These are phyloP conservation scores for Agrochola lychnidis DNA, from an alignment of 2,888 invertebrate genomes.

Conservation along the genomic window DNA sequence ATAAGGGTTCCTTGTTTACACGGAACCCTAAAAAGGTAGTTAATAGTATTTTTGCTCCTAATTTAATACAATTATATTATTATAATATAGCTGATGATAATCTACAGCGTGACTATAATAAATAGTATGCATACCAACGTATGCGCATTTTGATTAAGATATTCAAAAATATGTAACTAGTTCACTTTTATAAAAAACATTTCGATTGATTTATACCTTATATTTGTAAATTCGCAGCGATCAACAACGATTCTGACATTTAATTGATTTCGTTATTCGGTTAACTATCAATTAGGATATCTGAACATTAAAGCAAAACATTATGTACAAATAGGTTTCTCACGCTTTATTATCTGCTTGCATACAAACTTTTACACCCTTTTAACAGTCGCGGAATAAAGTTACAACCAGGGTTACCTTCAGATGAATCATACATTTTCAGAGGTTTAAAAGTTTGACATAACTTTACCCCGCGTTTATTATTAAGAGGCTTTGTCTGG, in stretches of 20 bases:
- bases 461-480: too few species aligned
- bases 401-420: not conserved
- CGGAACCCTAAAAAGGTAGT: too few species aligned
- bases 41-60: not conserved
- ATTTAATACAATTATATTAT: not conserved
- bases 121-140: conserved; percentile 32
- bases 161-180: conserved; percentile 65
- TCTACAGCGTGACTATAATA: conserved; percentile 22
- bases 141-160: conserved; percentile 60
- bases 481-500: too few species aligned
- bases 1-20: too few species aligned
- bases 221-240: conserved; percentile 53
- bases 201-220: conserved; percentile 57
- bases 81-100: not conserved
- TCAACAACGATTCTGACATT: conserved; percentile 49
- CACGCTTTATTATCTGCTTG: conserved; percentile 34
- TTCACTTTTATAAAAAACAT: conserved; percentile 53
- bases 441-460: too few species aligned
- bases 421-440: too few species aligned
- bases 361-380: not conserved
- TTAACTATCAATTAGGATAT: conserved; percentile 54
- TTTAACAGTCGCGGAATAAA: not conserved
- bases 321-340: conserved; percentile 51
- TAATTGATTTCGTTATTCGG: conserved; percentile 58
- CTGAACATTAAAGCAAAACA: conserved; percentile 36